A percentile compares a stretch with the other conserved stretches of the same genome.
Conservation (phyloP, 1,140 invertebrate species). For the Tetragonula clypearis region DNA sequence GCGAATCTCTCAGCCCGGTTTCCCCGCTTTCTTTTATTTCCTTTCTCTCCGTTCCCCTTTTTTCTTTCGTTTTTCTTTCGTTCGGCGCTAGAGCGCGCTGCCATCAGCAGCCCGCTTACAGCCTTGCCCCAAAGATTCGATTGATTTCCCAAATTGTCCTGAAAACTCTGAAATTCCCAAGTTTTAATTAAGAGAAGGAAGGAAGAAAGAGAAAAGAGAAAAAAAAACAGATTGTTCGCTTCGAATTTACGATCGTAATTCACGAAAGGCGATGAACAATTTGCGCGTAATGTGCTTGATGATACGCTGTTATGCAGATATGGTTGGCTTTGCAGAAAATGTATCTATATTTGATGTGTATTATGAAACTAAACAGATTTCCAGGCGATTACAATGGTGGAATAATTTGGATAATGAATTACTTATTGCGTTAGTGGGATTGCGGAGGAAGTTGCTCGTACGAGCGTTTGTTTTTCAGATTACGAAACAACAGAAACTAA, state of each 20-base stretch:
- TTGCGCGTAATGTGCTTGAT: not conserved
- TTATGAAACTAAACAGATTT: not conserved
- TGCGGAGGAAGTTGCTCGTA: not conserved
- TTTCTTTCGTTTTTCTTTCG: too few species aligned
- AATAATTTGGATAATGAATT: not conserved
- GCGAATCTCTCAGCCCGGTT: constrained; percentile 51
- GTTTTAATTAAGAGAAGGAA: not conserved
- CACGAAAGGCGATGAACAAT: not conserved
- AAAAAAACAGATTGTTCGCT: too few species aligned
- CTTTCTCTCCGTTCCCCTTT: not conserved
- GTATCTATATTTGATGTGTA: not conserved
- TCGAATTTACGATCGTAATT: too few species aligned
- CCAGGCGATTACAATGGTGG: not conserved
- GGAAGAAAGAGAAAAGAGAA: not conserved
- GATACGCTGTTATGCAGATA: not conserved
- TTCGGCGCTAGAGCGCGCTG: not conserved
- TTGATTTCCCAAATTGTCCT: not conserved
- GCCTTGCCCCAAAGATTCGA: not conserved
- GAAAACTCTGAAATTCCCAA: not conserved
- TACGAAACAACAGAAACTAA: too few species aligned
- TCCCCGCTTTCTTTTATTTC: not conserved
- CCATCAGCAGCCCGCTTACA: not conserved
- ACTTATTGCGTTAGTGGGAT: not conserved
- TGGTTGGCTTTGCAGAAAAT: not conserved
- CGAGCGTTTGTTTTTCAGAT: too few species aligned